Conservation (phyloP, 2,113 vertebrate genomes). For the Psammodynastes pulverulentus region DNA sequence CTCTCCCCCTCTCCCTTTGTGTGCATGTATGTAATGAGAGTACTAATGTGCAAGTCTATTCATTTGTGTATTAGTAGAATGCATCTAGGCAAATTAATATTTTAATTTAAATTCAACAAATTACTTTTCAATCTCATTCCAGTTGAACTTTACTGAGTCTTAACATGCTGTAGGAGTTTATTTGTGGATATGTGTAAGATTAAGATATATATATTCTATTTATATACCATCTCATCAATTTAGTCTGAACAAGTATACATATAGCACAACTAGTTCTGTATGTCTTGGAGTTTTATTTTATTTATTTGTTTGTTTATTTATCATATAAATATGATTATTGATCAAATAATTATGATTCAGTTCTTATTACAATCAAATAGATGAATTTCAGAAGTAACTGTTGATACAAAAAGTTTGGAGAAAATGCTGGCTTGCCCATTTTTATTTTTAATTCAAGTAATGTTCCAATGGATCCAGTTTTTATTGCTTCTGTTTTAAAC, state of each 20-base stretch:
- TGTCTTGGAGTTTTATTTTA: not conserved
- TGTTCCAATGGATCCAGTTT: not conserved
- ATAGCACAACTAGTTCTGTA: not conserved
- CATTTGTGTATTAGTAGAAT: not conserved
- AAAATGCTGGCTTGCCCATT: not conserved
- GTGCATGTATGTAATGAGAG: no score
- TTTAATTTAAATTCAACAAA: not conserved
- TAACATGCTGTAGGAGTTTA: no score
- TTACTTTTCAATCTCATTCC: not conserved
- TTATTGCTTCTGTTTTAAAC: not conserved
- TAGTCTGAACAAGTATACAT: not conserved
- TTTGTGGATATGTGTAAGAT: no score
- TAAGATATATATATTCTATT: no score
- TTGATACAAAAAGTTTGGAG: not conserved
- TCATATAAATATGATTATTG: not conserved
- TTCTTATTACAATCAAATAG: not conserved
- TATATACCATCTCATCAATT: not conserved
- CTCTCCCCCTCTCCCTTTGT: no score
- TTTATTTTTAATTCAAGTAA: not conserved
- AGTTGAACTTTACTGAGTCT: no score
- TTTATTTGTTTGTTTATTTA: no score
- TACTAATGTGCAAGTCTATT: not conserved
- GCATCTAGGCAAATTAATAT: not conserved
- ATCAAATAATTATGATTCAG: not conserved
- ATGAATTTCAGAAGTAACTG: not conserved